A percentile compares a stretch with the other conserved stretches of the same genome.
Conservation (phyloP, 2,888 invertebrate species). For the Portevinia maculata region DNA sequence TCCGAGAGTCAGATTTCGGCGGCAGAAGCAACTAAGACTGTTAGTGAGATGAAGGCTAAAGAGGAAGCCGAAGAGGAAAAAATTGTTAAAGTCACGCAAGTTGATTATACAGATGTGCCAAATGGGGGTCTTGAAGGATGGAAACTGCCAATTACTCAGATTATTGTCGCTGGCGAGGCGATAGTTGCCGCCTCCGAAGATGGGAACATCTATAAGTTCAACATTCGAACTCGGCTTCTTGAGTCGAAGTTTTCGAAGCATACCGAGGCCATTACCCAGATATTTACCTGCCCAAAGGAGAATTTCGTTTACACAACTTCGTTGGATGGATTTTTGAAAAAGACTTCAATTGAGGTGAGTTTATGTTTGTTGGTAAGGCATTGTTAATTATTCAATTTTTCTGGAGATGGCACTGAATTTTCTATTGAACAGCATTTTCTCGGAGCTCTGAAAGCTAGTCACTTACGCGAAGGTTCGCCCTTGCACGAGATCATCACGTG, state of each 20-base stretch:
- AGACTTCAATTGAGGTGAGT: slow-evolving; percentile 80
- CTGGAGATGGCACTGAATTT: too few relatives aligned
- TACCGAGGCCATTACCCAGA: slow-evolving; percentile 81
- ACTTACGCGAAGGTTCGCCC: too few relatives aligned
- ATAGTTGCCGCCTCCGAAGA: slow-evolving; percentile 81
- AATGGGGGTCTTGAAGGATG: slow-evolving; percentile 77
- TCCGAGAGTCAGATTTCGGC: neutral
- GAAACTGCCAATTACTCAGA: slow-evolving; percentile 79
- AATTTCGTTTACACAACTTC: slow-evolving; percentile 80
- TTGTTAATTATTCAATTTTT: neutral
- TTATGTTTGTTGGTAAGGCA: neutral
- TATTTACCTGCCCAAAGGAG: slow-evolving; percentile 77
- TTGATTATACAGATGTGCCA: slow-evolving; percentile 75
- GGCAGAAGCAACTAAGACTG: slow-evolving; percentile 11
- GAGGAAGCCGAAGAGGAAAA: neutral
- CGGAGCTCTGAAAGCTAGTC: too few relatives aligned
- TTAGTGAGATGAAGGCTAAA: neutral
- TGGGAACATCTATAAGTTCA: slow-evolving; percentile 81
- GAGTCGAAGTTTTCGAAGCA: slow-evolving; percentile 80
- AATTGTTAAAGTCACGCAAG: slow-evolving; percentile 5
- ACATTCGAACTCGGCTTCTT: slow-evolving; percentile 77
- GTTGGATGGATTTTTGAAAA: slow-evolving; percentile 81
- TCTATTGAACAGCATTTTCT: too few relatives aligned
- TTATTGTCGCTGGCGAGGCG: slow-evolving; percentile 77
- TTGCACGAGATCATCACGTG: too few relatives aligned